phyloP scores from a whole-genome alignment of 2,888 invertebrate genomes.

The Eupeodes luniger region DNA sequence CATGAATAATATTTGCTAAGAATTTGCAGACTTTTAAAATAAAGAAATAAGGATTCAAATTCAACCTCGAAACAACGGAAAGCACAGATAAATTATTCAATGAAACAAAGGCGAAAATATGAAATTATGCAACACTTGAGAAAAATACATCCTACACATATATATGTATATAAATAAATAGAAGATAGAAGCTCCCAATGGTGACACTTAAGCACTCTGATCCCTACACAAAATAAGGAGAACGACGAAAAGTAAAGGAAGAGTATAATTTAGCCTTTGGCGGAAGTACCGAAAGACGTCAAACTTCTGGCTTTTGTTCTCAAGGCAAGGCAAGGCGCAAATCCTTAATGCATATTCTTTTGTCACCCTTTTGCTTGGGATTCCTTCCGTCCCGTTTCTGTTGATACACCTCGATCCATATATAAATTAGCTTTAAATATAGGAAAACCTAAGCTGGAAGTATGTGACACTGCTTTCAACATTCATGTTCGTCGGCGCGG shows the following conservation, averaged over 20 bases:
- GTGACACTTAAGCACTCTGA: constrained; percentile 41
- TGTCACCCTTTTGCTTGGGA: constrained; percentile 60
- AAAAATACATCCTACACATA: constrained; percentile 65
- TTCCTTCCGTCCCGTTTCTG: not conserved
- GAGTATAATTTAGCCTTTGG: constrained; percentile 69
- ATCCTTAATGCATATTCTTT: constrained; percentile 66
- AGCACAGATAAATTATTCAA: constrained; percentile 71
- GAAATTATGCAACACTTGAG: constrained; percentile 76
- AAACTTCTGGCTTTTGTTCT: constrained; percentile 75
- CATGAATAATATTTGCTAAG: constrained; percentile 62
- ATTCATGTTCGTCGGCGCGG: not conserved
- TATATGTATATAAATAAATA: too few relatives aligned
- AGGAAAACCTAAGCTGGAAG: constrained; percentile 31
- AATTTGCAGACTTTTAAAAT: constrained; percentile 18
- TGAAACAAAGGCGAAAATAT: constrained; percentile 74
- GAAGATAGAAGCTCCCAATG: constrained; percentile 42
- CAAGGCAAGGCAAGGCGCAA: constrained; percentile 72
- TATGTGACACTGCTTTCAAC: constrained; percentile 27
- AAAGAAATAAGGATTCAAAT: constrained; percentile 18
- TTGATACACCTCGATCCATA: constrained; percentile 18
- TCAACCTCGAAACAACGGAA: constrained; percentile 46
- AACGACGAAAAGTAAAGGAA: constrained; percentile 23
- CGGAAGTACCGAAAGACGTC: constrained; percentile 53
- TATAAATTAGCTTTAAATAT: constrained; percentile 58
- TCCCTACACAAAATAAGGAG: constrained; percentile 6